Evolutionary conservation across 2,888 invertebrate species (phyloP).

Genomic region (Eueremaeus valkanovi): DNA sequence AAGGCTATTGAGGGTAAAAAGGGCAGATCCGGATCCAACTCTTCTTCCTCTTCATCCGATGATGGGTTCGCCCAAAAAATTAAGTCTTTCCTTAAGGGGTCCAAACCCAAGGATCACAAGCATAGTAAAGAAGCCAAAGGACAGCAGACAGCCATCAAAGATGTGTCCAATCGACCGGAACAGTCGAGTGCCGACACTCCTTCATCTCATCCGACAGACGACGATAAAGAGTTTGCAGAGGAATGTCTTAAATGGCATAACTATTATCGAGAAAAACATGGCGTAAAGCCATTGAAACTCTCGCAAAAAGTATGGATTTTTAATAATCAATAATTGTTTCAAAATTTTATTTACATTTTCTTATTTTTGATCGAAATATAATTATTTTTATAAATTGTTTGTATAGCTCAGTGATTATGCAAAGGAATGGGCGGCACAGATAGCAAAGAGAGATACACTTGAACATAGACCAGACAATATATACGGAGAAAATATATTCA

Average conservation of each 20-base stretch:
- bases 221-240: slow-evolving; percentile 43
- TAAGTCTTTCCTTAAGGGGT: neutral
- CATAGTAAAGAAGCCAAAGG: neutral
- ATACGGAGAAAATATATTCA: slow-evolving; percentile 76
- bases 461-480: slow-evolving; percentile 71
- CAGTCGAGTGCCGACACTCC: neutral
- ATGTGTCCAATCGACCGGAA: neutral
- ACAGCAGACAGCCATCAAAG: neutral
- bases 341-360: neutral
- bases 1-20: neutral
- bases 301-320: slow-evolving; percentile 44
- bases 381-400: slow-evolving; percentile 43
- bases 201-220: slow-evolving; percentile 28
- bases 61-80: slow-evolving; percentile 9
- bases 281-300: slow-evolving; percentile 44
- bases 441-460: slow-evolving; percentile 64
- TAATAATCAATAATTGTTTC: neutral
- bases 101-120: neutral
- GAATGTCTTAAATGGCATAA: slow-evolving; percentile 46
- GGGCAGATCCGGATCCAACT: neutral
- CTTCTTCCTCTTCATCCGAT: neutral
- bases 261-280: slow-evolving; percentile 45
- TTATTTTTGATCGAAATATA: neutral
- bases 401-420: slow-evolving; percentile 61
- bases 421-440: slow-evolving; percentile 67